Evolutionary conservation across 2,113 vertebrate species (phyloP).

Genomic region (Trogon surrucura): DNA sequence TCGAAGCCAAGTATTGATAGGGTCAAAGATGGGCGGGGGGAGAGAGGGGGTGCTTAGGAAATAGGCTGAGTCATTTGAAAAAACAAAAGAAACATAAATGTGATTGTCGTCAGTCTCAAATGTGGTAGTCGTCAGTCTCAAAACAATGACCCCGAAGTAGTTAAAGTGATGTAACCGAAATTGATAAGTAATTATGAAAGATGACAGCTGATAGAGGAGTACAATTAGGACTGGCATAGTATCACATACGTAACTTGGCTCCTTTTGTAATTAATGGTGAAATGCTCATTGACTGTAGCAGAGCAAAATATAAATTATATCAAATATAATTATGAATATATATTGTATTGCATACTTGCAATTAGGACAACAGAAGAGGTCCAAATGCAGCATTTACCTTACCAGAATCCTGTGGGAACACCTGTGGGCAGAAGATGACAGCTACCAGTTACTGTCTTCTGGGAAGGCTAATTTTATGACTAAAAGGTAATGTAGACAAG

Average conservation of each 20-base stretch:
- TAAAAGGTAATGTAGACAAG: neutral
- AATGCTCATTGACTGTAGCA: neutral
- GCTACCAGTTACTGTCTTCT: neutral
- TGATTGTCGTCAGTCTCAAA: neutral
- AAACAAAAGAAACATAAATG: neutral
- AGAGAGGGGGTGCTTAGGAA: fast-evolving
- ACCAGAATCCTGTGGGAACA: neutral
- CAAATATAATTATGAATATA: neutral
- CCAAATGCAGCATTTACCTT: neutral
- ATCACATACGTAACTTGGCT: neutral
- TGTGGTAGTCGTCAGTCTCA: neutral
- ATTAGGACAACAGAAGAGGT: neutral
- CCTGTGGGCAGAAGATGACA: neutral
- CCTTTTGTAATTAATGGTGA: neutral
- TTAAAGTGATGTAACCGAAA: neutral
- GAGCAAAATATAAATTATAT: neutral
- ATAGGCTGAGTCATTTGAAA: neutral
- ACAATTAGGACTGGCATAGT: neutral
- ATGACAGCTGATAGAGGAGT: neutral
- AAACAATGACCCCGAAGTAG: neutral
- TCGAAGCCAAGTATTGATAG: neutral
- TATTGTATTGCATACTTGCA: neutral
- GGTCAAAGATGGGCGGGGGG: neutral
- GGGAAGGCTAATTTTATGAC: neutral
- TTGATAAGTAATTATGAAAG: neutral